Base-by-base conservation (phyloP, 2,113 vertebrate species). In the Misgurnus anguillicaudatus region DNA sequence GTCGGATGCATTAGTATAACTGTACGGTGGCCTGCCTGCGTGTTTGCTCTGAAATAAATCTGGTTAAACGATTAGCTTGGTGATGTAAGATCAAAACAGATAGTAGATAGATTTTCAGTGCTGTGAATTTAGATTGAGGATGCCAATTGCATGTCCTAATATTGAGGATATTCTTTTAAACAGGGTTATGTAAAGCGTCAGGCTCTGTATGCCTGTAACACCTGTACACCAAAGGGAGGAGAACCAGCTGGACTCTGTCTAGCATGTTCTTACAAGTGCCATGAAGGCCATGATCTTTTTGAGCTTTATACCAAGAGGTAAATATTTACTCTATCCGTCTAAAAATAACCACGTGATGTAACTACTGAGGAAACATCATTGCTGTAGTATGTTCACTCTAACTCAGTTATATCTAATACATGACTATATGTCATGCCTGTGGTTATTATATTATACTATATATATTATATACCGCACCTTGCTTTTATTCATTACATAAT, bases 261-360 rank as follows among this genome's bases (percentile, higher is more conserved):
- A 68, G 97, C 97, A n/a, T 99, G 97, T 89, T 98, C 96, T 48
- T 98, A 99, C 77, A 97, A 96, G 85, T 99, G 97, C 81, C 97
- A 99, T 4, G 96, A 97, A 78, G 93, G 95, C 6, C 97, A 99
- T 67, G 94, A 96, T 60, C 92, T 99, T 9, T 98, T 95, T 75
- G 97, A 99, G 83, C 92, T 99, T 0, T 99, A 99, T 88, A 98
- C 97, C 70, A 99, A 99, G 88, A 96, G 97, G 97, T 97, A 53
- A 64, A 53, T 53, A n/a, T 64, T 76, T 3, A 9, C 42, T 5
- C 16, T 6, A 9, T 62, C 19, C 5, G 7, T 31, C 41, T n/a
- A 21, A 21, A 51, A 5, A 61, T 47, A 47, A 11, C 7, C 71
- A 45, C 67, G 51, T 31, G 24, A 31, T 31, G 24, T 31, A 31